phyloP scores from a whole-genome alignment of 2,113 vertebrate genomes.

The Malaclemys terrapin region DNA sequence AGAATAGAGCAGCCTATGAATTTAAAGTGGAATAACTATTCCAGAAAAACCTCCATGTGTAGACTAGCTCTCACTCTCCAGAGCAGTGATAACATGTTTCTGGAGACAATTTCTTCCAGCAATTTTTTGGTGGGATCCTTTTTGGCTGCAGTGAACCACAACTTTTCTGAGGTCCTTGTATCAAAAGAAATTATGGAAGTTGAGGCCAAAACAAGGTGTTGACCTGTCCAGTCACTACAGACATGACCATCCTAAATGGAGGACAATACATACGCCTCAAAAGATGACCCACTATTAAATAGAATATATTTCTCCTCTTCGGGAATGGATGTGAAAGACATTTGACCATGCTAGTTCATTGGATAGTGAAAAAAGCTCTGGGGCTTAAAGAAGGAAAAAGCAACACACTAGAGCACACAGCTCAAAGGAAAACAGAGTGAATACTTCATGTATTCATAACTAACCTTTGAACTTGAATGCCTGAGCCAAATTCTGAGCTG shows the following conservation, averaged over 20 bases:
- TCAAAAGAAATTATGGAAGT: neutral
- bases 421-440: neutral
- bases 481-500: neutral
- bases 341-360: neutral
- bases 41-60: neutral
- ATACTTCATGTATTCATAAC: neutral
- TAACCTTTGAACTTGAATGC: neutral
- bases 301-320: neutral
- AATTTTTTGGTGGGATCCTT: neutral
- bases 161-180: neutral
- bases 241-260: neutral
- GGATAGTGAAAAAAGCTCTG: neutral
- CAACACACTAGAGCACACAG: neutral
- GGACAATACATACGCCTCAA: neutral
- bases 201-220: neutral
- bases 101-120: neutral
- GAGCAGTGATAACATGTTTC: neutral
- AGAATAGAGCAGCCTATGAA: neutral
- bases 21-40: neutral
- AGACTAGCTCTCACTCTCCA: neutral
- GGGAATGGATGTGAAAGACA: rapidly evolving
- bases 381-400: neutral
- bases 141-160: neutral
- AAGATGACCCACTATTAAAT: neutral
- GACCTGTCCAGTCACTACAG: neutral